A percentile compares a stretch with the other conserved stretches of the same genome.
phyloP scores from a whole-genome alignment of 1,140 invertebrate genomes.

The Rhopalosiphum padi region DNA sequence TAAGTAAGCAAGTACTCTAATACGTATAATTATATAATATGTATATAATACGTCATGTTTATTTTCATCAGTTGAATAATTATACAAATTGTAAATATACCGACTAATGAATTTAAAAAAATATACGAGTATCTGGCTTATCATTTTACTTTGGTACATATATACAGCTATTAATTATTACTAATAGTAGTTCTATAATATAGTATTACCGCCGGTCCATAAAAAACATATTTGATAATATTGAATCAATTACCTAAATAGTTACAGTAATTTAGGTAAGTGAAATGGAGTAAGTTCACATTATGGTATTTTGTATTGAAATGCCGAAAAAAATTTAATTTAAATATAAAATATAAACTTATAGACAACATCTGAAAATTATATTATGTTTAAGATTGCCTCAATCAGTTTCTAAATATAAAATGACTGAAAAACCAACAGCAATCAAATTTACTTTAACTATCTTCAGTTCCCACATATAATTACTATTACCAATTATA shows the following conservation, averaged over 20 bases:
- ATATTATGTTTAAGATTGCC: not conserved
- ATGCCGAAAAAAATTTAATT: not conserved
- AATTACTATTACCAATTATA: not conserved
- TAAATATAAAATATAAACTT: not conserved
- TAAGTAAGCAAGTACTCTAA: not conserved
- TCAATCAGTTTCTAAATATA: not conserved
- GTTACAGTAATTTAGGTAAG: not conserved
- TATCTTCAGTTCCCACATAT: too few relatives aligned
- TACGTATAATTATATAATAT: not conserved
- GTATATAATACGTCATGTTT: not conserved
- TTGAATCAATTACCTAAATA: not conserved
- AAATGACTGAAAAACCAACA: not conserved
- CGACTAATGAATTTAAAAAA: not conserved
- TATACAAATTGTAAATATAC: not conserved
- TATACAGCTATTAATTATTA: not conserved
- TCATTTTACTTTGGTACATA: not conserved
- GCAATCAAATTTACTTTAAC: not conserved
- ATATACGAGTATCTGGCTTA: not conserved
- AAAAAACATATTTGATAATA: not conserved
- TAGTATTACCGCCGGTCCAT: not conserved
- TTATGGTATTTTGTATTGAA: not conserved
- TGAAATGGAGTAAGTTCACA: not conserved
- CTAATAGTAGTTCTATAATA: not conserved
- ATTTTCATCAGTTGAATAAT: not conserved
- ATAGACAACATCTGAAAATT: not conserved